Base-by-base conservation (phyloP, 1,140 invertebrate species). In the Bombus impatiens region DNA sequence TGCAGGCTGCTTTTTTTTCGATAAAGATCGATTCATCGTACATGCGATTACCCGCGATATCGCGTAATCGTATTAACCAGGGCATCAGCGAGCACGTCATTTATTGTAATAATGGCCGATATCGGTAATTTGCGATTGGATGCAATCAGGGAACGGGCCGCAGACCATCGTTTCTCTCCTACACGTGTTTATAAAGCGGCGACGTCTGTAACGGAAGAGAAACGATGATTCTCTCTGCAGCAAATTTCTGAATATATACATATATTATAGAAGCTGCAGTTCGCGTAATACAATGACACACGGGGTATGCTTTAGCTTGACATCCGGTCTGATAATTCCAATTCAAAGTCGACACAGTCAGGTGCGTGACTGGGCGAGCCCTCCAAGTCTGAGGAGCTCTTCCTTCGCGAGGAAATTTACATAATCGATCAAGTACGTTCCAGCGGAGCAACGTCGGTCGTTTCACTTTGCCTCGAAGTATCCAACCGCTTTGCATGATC, bases 361-460 rank as follows among this genome's bases (percentile, higher is more conserved):
- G 25, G 77, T 79, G 82, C 86, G 82, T 87, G 82, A 85, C 77
- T 12, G 82, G 22, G 75, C 81, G 42, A 67, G 35, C 75, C 13
- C 71, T 75, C 76, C 22, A 72, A 59, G 71, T 79, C 76, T 84
- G 86, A 78, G 70, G 25, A 44, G 76, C 76, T 75, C 77, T 59
- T 65, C 76, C 62, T 77, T 47, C 65, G 68, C 53, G 65, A 67
- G 65, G 32, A 79, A 85, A 84, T 87, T 87, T 87, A 13, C 82
- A 84, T 84, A 84, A 76, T 87, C 86, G 86, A 89, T 87, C 74
- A 89, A 84, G 68, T 78, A 81, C 75, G 40, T 75, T 68, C 8
- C 28, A 37, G 53, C 57, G 76, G 47, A 47, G 57, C 35, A 40
- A 75, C 81, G 78, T 42, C 75, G 76, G 79, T 79, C 82, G 83